These are phyloP conservation scores for Cochlearius cochlearius DNA, from an alignment of 2,113 vertebrate species.

Conservation along the genomic window DNA sequence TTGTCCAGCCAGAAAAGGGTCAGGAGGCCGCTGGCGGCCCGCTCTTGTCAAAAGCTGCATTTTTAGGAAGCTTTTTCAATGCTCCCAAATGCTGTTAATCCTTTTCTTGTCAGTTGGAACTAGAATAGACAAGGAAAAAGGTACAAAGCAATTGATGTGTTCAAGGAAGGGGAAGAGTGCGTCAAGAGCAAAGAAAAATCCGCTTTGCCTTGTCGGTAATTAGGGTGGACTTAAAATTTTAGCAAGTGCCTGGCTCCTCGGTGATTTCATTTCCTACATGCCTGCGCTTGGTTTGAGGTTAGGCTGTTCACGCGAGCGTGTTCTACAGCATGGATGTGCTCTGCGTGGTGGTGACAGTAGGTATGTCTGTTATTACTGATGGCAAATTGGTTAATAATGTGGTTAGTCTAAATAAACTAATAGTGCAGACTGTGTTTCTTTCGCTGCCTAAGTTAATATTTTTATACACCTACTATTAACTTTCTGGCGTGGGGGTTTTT, in stretches of 20 bases:
- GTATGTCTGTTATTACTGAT: not conserved
- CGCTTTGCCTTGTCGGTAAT: accelerated
- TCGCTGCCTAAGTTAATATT: not conserved
- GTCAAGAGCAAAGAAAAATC: not conserved
- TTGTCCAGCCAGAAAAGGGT: not conserved
- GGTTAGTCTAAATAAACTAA: not conserved
- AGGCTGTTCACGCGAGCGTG: accelerated
- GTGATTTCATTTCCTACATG: not conserved
- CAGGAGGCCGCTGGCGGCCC: not conserved
- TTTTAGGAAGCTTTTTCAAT: not conserved
- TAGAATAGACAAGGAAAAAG: not conserved
- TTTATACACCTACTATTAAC: not conserved
- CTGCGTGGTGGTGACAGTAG: not conserved
- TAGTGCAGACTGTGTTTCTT: not conserved
- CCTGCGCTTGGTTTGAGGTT: not conserved
- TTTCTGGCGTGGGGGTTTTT: not conserved
- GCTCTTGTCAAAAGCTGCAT: not conserved
- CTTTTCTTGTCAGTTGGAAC: not conserved
- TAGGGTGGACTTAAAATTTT: not conserved
- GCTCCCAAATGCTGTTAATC: not conserved
- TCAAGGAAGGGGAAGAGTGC: not conserved
- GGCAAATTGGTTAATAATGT: not conserved
- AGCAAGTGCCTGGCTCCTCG: not conserved
- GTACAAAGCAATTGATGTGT: accelerated
- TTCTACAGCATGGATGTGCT: not conserved